These are phyloP conservation scores for Arnoldichthys spilopterus DNA, from an alignment of 2,797 vertebrate genomes.

Conservation along the genomic window DNA sequence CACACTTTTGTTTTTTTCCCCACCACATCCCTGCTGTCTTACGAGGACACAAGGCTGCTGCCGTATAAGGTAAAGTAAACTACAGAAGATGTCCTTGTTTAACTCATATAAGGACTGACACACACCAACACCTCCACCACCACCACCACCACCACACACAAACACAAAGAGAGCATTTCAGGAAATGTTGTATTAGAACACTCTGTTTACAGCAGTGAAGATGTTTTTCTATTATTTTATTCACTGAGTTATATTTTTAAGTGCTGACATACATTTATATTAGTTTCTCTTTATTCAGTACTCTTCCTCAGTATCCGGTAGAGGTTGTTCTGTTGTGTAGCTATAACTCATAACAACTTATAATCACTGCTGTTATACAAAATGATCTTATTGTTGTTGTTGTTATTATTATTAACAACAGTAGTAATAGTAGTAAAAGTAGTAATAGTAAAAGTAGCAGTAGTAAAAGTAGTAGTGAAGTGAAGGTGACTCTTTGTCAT, in stretches of 20 bases:
- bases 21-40: background rate
- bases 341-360: too few relatives aligned
- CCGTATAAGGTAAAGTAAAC: conserved; percentile 42
- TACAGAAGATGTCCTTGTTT: conserved; percentile 40
- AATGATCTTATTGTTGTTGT: too few relatives aligned
- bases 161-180: background rate
- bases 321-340: background rate
- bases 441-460: too few relatives aligned
- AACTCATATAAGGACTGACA: conserved; percentile 33
- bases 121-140: background rate
- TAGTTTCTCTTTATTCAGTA: background rate
- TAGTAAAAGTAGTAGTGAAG: too few relatives aligned
- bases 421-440: too few relatives aligned
- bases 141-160: background rate
- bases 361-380: too few relatives aligned
- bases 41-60: conserved; percentile 30
- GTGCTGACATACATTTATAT: background rate
- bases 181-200: background rate
- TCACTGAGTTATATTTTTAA: background rate
- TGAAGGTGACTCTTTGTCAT: too few relatives aligned
- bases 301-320: background rate
- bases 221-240: background rate
- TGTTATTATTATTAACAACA: too few relatives aligned
- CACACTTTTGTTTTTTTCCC: conserved; percentile 7
- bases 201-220: background rate